Base-by-base conservation (phyloP, 2,113 vertebrate species). In the Romanogobio albipinnatus region DNA sequence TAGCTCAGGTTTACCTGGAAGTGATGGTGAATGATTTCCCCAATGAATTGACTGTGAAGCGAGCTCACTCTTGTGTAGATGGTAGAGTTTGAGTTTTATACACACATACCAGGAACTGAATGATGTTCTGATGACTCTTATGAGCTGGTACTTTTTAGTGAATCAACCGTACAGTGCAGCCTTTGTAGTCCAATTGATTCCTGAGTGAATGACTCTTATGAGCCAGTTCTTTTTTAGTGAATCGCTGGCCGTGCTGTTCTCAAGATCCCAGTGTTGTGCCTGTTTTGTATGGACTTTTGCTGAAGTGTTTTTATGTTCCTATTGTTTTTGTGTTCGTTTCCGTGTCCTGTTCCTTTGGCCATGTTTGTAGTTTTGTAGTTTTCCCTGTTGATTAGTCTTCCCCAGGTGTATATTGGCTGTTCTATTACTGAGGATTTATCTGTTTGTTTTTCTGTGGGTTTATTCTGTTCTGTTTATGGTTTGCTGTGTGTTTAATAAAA, bases 41-140 rank as follows among this genome's bases (percentile, higher is more conserved):
- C 61, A 66, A 51, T 81, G 45, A 81, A 81, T 68, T 22, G 61
- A 68, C 45, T 81, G 10, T 68, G 43, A 68, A 49, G 15, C 2
- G 0, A 81, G 61, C 45, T 81, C 26, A 22, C 68, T 51, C 45
- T 33, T 81, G 26, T 81, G 61, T 47, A 66, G 47, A 76, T 53
- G 10, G 26, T 15, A 53, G 47, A 75, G 45, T 51, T 17, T 14
- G 3, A 75, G n/a, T 33, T 66, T 66, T 17, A 9, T 29, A 29
- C 2, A 29, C 29, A 29, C 29, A 66, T 66, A 66, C 29, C 64
- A 76, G 24, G 9, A 29, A 53, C 47, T 76, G 47, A 76, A 76
- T 29, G 24, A 8, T 76, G n/a, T 75, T 75, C 3, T 9, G 71
- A 49, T 49, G n/a, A 36, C 68, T 71, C 36, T 71, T 9, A 17